A percentile compares a stretch with the other conserved stretches of the same genome.
Conservation (phyloP, 2,113 vertebrate genomes). For the Elephantulus edwardii region DNA sequence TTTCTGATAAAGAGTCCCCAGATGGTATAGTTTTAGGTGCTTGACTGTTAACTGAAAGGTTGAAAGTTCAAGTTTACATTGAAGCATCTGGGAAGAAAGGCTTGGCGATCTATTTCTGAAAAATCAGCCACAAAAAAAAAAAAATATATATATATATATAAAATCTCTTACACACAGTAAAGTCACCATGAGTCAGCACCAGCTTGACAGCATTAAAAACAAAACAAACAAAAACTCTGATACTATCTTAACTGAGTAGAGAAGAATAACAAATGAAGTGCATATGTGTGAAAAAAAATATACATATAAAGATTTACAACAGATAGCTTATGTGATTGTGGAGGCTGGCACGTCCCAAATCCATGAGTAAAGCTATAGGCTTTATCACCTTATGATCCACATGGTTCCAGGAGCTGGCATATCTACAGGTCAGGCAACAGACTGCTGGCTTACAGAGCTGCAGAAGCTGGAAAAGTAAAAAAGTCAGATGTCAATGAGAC, state of each 20-base stretch:
- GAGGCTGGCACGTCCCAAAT: background rate
- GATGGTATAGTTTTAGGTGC: background rate
- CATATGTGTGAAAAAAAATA: background rate
- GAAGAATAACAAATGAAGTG: background rate
- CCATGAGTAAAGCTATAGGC: background rate
- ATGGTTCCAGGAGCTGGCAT: background rate
- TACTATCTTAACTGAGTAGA: background rate
- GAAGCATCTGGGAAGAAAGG: background rate
- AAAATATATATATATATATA: background rate
- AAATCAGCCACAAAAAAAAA: background rate
- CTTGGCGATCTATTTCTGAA: background rate
- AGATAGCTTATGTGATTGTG: background rate
- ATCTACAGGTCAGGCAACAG: background rate
- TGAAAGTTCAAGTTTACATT: background rate
- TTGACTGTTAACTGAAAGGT: background rate
- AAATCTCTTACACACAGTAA: background rate
- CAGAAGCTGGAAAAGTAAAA: background rate
- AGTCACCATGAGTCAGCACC: background rate
- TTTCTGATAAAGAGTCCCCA: background rate
- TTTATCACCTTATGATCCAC: background rate
- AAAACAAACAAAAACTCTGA: background rate
- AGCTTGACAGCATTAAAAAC: background rate
- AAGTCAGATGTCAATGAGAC: background rate
- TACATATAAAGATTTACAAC: background rate
- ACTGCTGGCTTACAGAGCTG: background rate